Base-by-base conservation (phyloP, 35 echinoderm and acorn worm species). In the Amphiura filiformis region DNA sequence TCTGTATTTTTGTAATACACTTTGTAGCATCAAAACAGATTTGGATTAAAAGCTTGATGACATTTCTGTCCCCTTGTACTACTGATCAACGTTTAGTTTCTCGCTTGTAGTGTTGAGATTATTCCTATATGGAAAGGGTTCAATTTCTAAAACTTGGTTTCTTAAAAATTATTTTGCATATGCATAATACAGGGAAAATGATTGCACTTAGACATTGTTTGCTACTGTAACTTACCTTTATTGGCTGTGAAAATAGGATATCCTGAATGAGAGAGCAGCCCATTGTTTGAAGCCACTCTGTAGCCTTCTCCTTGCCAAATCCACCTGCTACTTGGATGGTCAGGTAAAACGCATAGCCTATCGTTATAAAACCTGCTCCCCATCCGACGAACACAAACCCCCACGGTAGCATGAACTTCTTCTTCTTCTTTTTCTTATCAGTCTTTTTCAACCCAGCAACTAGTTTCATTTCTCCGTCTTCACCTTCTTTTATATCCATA, bases 321-420 rank as follows among this genome's bases (percentile, higher is more conserved):
- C 65, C 78, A 22, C 95, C 95, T 4, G 95, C 95, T 22, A 97
- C 95, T 79, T 97, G 88, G 22, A 97, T 87, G 40, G 95, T 97
- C 56, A 93, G 52, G 40, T 82, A 97, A 70, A 97, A 97, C 0
- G 95, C 41, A 38, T 83, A 79, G 22, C 88, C 95, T n/a, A 97
- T 84, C 1, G 92, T 94, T 17, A 77, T 38, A 39, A 70, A 86
- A 91, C 56, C 87, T 91, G 86, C 85, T 18, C 85, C 33, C 95
- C 95, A 97, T 11, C 95, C 95, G 13, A 97, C 52, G 28, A 91
- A 84, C 30, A 75, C 75, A 65, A 37, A 93, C 33, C 82, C 83
- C 95, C 95, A 97, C 36, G 95, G 95, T 57, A 97, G 64, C 87
- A 82, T 86, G 37, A 94, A 94, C 65, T 88, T 91, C 18, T 79